phyloP scores from a whole-genome alignment of 2,113 vertebrate species.

The Semnornis frantzii region DNA sequence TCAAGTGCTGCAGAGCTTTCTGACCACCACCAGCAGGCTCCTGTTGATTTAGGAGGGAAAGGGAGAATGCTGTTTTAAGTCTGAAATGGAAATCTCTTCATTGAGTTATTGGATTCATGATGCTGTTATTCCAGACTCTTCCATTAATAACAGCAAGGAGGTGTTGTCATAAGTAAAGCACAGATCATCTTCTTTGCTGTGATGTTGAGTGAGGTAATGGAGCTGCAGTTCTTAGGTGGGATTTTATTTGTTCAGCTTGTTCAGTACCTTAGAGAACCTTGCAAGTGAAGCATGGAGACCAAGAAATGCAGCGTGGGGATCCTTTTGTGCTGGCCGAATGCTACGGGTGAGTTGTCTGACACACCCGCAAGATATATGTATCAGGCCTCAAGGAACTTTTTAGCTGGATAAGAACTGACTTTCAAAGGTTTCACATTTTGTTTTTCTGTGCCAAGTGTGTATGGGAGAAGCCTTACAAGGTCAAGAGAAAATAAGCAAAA shows the following conservation, averaged over 20 bases:
- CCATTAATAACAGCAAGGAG: background rate
- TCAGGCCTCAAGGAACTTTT: background rate
- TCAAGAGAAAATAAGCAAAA: conserved; percentile 83
- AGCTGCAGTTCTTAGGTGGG: background rate
- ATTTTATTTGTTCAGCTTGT: background rate
- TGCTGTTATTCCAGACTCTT: background rate
- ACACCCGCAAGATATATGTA: conserved; percentile 1
- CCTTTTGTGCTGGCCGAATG: background rate
- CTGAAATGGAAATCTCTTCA: background rate
- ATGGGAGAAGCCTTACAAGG: conserved; percentile 78
- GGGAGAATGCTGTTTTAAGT: background rate
- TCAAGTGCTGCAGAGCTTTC: background rate
- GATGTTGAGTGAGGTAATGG: background rate
- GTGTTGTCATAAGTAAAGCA: background rate
- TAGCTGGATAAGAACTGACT: conserved; percentile 1
- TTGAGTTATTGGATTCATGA: background rate
- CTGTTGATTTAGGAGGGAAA: background rate
- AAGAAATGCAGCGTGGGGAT: background rate
- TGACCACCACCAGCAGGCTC: background rate
- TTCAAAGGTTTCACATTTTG: conserved; percentile 34
- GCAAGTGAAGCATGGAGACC: background rate
- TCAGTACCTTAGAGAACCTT: background rate
- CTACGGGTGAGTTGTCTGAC: background rate
- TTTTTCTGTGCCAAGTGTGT: conserved; percentile 53
- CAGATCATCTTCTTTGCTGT: background rate